phyloP scores from a whole-genome alignment of 2,888 invertebrate species.

The Leptura quadrifasciata region DNA sequence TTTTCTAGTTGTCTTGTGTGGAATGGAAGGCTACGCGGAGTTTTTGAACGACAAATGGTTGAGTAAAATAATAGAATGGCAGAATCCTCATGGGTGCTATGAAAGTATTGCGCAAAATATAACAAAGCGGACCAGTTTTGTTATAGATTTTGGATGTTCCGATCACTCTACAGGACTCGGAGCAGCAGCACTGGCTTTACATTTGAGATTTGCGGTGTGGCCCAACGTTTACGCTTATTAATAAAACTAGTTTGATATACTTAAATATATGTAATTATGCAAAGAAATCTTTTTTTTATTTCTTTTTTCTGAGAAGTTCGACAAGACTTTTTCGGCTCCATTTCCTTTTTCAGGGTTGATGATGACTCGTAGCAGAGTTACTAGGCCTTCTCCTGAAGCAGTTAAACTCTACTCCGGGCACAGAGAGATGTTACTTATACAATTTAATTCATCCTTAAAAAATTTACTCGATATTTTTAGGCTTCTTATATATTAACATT shows the following conservation, averaged over 20 bases:
- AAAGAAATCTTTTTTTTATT: background rate
- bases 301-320: background rate
- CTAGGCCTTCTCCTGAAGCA: too few relatives aligned
- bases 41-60: constrained; percentile 70
- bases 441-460: too few relatives aligned
- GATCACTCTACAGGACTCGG: constrained; percentile 73
- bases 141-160: constrained; percentile 71
- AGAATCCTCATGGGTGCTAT: constrained; percentile 71
- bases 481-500: too few relatives aligned
- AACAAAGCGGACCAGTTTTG: constrained; percentile 63
- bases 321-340: too few relatives aligned
- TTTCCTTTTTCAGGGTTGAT: too few relatives aligned
- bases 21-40: constrained; percentile 73
- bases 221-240: background rate
- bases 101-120: constrained; percentile 51
- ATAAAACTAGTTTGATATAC: background rate
- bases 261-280: background rate
- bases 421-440: too few relatives aligned
- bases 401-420: too few relatives aligned
- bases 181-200: constrained; percentile 69
- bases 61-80: constrained; percentile 70
- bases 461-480: too few relatives aligned
- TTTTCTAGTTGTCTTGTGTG: constrained; percentile 73
- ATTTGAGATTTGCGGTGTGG: constrained; percentile 56
- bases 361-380: too few relatives aligned